phyloP scores from a whole-genome alignment of 2,888 invertebrate genomes.

The Cheilosia scutellata region DNA sequence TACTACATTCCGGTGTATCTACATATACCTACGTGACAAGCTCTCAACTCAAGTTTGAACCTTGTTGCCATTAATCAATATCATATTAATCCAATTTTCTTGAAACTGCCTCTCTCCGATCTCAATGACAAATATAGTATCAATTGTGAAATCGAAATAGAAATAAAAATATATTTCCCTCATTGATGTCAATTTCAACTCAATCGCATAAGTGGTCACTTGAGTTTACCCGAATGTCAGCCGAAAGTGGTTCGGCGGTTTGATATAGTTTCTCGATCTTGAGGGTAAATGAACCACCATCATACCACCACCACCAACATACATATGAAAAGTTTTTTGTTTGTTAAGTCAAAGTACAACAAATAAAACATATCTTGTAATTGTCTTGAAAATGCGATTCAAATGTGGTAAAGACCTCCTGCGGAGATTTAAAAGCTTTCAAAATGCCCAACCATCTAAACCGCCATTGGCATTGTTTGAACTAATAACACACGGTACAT shows the following conservation, averaged over 20 bases:
- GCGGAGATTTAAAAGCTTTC: conserved; percentile 43
- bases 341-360: conserved; percentile 30
- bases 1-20: not conserved
- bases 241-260: conserved; percentile 39
- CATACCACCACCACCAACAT: conserved; percentile 4
- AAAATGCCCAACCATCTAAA: conserved; percentile 3
- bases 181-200: conserved; percentile 61
- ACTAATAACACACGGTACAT: conserved; percentile 34
- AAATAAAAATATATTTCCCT: conserved; percentile 12
- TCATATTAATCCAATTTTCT: conserved; percentile 66
- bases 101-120: not conserved
- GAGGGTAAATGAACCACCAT: conserved; percentile 37
- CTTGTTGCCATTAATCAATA: conserved; percentile 67
- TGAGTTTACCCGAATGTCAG: conserved; percentile 55
- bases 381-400: conserved; percentile 10
- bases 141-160: not conserved
- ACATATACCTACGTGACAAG: not conserved
- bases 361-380: conserved; percentile 16
- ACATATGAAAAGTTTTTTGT: conserved; percentile 20
- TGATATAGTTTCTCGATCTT: conserved; percentile 17
- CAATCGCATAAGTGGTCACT: conserved; percentile 59
- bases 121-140: conserved; percentile 22
- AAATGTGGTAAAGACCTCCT: conserved; percentile 42
- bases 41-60: conserved; percentile 38
- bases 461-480: conserved; percentile 25